These are phyloP conservation scores for Oncorhynchus clarkii DNA, from an alignment of 2,113 vertebrate genomes.

Conservation along the genomic window DNA sequence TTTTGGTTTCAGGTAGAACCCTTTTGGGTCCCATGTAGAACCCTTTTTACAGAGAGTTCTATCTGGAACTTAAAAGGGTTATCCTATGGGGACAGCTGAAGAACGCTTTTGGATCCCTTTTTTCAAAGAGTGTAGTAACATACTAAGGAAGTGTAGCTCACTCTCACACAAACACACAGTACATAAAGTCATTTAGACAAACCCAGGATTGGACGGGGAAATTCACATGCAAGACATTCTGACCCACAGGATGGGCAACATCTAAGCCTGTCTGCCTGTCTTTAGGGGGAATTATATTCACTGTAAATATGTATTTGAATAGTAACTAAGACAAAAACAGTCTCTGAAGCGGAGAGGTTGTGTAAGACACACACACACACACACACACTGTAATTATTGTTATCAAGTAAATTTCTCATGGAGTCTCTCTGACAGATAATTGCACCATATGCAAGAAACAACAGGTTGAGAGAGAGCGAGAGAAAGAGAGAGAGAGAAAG, in stretches of 20 bases:
- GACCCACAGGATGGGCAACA: not conserved
- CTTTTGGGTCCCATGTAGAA: no score
- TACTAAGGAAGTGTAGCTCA: not conserved
- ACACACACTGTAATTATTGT: slow-evolving; percentile 48
- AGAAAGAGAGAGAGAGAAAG: not conserved
- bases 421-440: slow-evolving; percentile 45
- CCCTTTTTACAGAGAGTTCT: no score
- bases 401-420: slow-evolving; percentile 42
- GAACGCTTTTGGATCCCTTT: no score
- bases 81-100: no score
- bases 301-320: slow-evolving; percentile 17
- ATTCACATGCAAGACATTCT: not conserved
- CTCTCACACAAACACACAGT: not conserved
- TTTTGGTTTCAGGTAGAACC: no score
- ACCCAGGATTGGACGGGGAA: not conserved
- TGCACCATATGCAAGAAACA: slow-evolving; percentile 37
- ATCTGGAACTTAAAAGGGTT: no score
- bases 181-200: not conserved
- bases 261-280: not conserved
- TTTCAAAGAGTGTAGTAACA: no score
- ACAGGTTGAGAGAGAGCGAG: slow-evolving; percentile 25
- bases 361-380: not conserved
- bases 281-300: slow-evolving; percentile 4
- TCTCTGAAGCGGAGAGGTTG: not conserved
- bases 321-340: slow-evolving; percentile 21